A percentile compares a stretch with the other conserved stretches of the same genome.
Evolutionary conservation across 2,888 invertebrate genomes (phyloP).

Genomic region (Cordilura impudica): DNA sequence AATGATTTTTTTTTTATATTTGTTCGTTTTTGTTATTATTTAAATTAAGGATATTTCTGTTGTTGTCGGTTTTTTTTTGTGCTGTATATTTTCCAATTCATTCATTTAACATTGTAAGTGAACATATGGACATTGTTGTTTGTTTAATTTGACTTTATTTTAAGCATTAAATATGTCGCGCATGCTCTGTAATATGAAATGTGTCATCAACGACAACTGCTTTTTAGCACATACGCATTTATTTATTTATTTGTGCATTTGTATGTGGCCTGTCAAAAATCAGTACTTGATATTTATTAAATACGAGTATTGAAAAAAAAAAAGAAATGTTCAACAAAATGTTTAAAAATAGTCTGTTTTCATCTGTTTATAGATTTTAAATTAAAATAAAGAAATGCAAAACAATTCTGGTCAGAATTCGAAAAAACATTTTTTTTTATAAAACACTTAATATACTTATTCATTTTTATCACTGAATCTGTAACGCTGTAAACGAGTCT

Average conservation of each 20-base stretch:
- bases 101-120: constrained; percentile 29
- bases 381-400: too few relatives aligned
- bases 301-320: too few relatives aligned
- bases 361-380: too few relatives aligned
- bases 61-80: constrained; percentile 58
- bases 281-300: too few relatives aligned
- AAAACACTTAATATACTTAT: too few relatives aligned
- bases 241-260: background rate
- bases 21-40: constrained; percentile 37
- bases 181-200: constrained; percentile 47
- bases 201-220: constrained; percentile 41
- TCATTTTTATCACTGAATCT: too few relatives aligned
- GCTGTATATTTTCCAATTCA: constrained; percentile 47
- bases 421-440: too few relatives aligned
- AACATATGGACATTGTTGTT: constrained; percentile 22
- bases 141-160: background rate
- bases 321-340: too few relatives aligned
- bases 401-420: too few relatives aligned
- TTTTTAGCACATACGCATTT: constrained; percentile 22
- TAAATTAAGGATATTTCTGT: constrained; percentile 61
- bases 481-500: too few relatives aligned
- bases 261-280: too few relatives aligned
- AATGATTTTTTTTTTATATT: constrained; percentile 14
- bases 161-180: constrained; percentile 27
- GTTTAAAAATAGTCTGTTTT: too few relatives aligned